phyloP scores from a whole-genome alignment of 2,113 vertebrate species.

The Dermatemys mawii region DNA sequence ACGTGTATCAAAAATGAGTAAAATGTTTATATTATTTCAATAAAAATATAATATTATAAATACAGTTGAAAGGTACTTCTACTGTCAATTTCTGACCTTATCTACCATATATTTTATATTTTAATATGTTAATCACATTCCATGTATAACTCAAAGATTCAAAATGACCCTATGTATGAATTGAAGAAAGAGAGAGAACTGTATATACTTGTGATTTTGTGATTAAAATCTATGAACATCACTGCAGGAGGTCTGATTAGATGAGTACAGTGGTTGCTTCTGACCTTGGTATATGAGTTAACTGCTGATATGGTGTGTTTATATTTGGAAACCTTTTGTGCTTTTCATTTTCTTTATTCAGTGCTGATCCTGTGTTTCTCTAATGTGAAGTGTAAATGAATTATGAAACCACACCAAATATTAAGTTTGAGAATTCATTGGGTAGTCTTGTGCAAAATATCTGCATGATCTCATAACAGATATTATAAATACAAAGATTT shows the following conservation, averaged over 20 bases:
- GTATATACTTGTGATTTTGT: neutral
- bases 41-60: neutral
- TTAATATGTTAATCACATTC: neutral
- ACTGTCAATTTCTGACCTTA: neutral
- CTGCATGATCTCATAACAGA: constrained; percentile 41
- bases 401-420: constrained; percentile 43
- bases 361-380: neutral
- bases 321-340: constrained; percentile 45
- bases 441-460: neutral
- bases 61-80: neutral
- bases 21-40: neutral
- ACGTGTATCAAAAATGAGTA: neutral
- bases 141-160: neutral
- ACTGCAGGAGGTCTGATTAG: neutral
- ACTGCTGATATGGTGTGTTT: constrained; percentile 51
- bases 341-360: constrained; percentile 32
- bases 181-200: neutral
- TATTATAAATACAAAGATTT: neutral
- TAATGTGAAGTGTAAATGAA: neutral
- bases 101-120: neutral
- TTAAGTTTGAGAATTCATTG: constrained; percentile 44
- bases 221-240: neutral
- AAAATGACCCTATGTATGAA: neutral
- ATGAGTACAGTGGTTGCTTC: neutral
- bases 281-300: neutral